A percentile compares a stretch with the other conserved stretches of the same genome.
These are phyloP conservation scores for Dasypogon diadema DNA, from an alignment of 2,888 invertebrate species.

Conservation along the genomic window DNA sequence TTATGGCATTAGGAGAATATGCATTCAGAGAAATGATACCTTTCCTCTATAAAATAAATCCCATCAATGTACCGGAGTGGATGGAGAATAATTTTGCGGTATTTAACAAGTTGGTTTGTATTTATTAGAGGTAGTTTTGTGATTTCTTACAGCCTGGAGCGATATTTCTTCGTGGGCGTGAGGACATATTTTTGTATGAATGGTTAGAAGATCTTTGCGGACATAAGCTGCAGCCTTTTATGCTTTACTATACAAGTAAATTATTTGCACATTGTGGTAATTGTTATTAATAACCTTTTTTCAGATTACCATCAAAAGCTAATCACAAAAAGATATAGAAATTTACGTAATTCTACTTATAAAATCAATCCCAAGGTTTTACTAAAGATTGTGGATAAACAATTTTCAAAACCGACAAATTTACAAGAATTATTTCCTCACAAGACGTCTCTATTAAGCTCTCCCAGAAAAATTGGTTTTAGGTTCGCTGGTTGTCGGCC, in stretches of 20 bases:
- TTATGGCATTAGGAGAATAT: conserved; percentile 65
- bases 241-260: conserved; percentile 64
- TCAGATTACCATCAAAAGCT: conserved; percentile 62
- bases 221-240: conserved; percentile 64
- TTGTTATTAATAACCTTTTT: conserved; percentile 16
- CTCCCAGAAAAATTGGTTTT: conserved; percentile 63
- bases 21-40: conserved; percentile 67
- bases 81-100: conserved; percentile 63
- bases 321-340: conserved; percentile 59
- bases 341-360: conserved; percentile 60
- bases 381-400: conserved; percentile 63
- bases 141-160: conserved; percentile 61
- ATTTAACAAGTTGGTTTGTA: too few species aligned
- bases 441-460: conserved; percentile 60
- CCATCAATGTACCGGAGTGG: conserved; percentile 61
- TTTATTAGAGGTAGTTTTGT: too few species aligned
- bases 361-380: conserved; percentile 62
- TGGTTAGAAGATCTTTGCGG: conserved; percentile 66
- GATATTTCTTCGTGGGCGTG: conserved; percentile 63
- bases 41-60: conserved; percentile 64
- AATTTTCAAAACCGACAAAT: neutral
- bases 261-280: neutral
- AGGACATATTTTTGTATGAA: conserved; percentile 67
- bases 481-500: conserved; percentile 66
- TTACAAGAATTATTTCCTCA: conserved; percentile 60